Evolutionary conservation across 2,113 vertebrate species (phyloP).

Genomic region (Bos taurus): ARS-UCD2.0 NW_020192292.1:5546001-5546500

Average conservation of each 20-base stretch:
- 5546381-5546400: background rate
- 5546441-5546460: background rate
- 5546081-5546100: background rate
- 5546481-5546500: background rate
- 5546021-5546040: background rate
- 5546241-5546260: background rate
- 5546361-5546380: background rate
- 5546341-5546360: background rate
- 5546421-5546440: background rate
- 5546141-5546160: background rate
- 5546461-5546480: background rate
- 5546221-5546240: conserved; percentile 26
- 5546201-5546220: background rate
- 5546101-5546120: background rate
- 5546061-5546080: conserved; percentile 6
- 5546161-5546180: background rate
- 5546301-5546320: background rate
- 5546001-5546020: background rate
- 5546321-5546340: background rate
- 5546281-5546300: background rate
- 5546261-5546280: background rate
- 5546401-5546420: background rate
- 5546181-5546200: conserved; percentile 2
- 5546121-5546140: background rate
- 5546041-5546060: background rate